Percentiles rank a stretch among this genome's conserved stretches.
Evolutionary conservation across 2,113 vertebrate genomes (phyloP).

Genomic region (Oxygymnocypris stewartii): DNA sequence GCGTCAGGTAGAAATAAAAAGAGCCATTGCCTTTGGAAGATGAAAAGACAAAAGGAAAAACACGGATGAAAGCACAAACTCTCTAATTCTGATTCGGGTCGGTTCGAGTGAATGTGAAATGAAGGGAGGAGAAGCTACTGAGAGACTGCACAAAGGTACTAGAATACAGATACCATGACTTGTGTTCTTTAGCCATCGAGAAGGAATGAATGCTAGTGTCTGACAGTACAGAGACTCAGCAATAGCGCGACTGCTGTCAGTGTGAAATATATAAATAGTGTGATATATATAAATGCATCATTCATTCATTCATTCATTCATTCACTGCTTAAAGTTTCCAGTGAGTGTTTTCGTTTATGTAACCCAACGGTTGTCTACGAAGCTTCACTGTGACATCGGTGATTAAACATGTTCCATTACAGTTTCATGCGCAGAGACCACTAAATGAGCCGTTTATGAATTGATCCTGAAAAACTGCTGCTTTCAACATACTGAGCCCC

Average conservation of each 20-base stretch:
- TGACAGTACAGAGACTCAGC: not conserved
- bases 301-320: no score
- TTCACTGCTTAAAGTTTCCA: not conserved
- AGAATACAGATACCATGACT: not conserved
- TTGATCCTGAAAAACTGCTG: not conserved
- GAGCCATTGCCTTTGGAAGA: conserved; percentile 12
- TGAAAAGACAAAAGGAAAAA: conserved; percentile 2
- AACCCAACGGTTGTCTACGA: not conserved
- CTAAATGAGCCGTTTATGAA: not conserved
- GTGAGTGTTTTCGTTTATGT: not conserved
- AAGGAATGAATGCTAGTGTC: not conserved
- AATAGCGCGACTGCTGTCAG: not conserved
- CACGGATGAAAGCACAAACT: conserved; percentile 14
- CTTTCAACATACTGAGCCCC: not conserved
- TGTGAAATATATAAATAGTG: no score
- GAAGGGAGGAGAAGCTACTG: not conserved
- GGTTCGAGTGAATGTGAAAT: not conserved
- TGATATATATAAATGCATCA: no score
- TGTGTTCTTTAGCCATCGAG: not conserved
- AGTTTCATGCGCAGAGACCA: not conserved
- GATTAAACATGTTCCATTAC: not conserved
- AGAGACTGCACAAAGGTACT: not conserved
- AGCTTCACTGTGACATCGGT: no score
- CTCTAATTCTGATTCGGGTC: conserved; percentile 12
- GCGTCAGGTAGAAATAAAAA: conserved; percentile 1